phyloP scores from a whole-genome alignment of 2,113 vertebrate genomes.

The Notarius quadriscutis region DNA sequence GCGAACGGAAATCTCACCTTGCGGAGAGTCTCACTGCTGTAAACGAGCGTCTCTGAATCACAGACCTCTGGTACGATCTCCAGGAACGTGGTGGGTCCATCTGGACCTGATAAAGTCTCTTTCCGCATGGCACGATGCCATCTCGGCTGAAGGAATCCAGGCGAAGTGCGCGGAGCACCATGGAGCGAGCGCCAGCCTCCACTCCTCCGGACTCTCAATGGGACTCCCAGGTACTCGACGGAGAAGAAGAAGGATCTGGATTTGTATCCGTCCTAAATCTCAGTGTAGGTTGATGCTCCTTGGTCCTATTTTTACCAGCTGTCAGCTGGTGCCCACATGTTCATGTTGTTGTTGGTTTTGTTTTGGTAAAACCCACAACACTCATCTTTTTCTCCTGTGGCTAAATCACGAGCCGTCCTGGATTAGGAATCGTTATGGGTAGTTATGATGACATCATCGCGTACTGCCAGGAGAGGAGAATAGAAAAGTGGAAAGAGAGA shows the following conservation, averaged over 20 bases:
- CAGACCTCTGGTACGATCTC: background rate
- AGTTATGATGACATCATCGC: slow-evolving; percentile 47
- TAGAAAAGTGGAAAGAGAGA: slow-evolving; percentile 34
- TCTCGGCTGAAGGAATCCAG: slow-evolving; percentile 59
- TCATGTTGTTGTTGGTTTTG: background rate
- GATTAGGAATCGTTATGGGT: slow-evolving; percentile 4
- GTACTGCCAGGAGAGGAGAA: slow-evolving; percentile 19
- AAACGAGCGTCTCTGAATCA: background rate
- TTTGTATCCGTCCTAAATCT: background rate
- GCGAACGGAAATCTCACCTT: background rate
- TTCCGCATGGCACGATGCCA: slow-evolving; percentile 62
- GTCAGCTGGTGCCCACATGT: background rate
- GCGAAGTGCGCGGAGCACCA: slow-evolving; percentile 58
- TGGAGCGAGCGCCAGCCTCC: slow-evolving; percentile 43
- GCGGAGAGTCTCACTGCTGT: background rate
- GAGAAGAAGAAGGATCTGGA: background rate
- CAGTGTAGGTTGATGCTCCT: background rate
- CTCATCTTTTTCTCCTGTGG: background rate
- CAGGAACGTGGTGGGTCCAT: slow-evolving; percentile 16
- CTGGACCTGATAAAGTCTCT: slow-evolving; percentile 39
- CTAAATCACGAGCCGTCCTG: background rate
- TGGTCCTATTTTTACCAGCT: background rate
- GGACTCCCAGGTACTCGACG: slow-evolving; percentile 65
- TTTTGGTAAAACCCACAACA: background rate
- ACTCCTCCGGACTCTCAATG: slow-evolving; percentile 50